phyloP scores from a whole-genome alignment of 2,113 vertebrate species.

The Vulpes ferrilata region DNA sequence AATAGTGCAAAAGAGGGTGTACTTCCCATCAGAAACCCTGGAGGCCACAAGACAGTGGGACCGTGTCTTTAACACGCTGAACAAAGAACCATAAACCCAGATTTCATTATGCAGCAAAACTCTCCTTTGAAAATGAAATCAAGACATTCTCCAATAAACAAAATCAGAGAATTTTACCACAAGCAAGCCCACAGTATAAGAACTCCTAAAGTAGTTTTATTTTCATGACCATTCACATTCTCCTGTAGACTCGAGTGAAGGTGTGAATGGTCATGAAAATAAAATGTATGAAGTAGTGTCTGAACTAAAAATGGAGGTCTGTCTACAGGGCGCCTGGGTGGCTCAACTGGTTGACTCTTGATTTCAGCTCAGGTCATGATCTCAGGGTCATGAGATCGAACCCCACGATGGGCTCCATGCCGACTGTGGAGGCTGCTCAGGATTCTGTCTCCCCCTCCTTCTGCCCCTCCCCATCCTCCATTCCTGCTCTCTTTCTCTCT shows the following conservation, averaged over 20 bases:
- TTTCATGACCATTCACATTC: no score
- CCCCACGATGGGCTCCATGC: neutral
- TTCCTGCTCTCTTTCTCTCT: neutral
- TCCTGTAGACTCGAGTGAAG: neutral
- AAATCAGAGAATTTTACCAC: constrained; percentile 2
- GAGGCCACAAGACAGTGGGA: neutral
- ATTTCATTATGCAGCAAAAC: neutral
- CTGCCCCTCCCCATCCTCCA: neutral
- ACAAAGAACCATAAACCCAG: neutral
- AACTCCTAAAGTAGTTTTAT: neutral
- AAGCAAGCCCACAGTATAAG: neutral
- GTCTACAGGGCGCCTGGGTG: neutral
- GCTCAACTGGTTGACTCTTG: neutral
- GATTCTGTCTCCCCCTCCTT: neutral
- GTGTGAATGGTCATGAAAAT: neutral
- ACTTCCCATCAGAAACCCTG: neutral
- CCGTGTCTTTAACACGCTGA: neutral
- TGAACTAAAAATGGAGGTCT: neutral
- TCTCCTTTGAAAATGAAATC: neutral
- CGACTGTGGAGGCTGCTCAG: neutral
- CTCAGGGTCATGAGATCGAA: neutral
- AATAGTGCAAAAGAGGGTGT: neutral
- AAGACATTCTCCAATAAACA: neutral
- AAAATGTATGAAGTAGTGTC: neutral
- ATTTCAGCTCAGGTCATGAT: neutral